These are phyloP conservation scores for Diorhabda carinulata DNA, from an alignment of 1,140 invertebrate genomes.

Conservation along the genomic window DNA sequence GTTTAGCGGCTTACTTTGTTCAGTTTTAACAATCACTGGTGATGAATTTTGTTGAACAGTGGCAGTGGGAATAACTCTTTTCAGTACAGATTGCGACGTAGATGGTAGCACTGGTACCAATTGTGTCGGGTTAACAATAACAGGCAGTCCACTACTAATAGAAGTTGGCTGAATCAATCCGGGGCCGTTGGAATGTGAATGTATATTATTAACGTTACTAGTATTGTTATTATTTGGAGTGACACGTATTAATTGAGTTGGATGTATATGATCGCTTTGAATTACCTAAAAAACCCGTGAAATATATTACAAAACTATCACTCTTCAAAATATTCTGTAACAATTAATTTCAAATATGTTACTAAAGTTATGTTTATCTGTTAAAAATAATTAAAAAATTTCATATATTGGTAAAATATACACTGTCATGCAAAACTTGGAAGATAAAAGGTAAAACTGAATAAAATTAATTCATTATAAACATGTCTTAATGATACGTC, in stretches of 20 bases:
- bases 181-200: constrained; percentile 26
- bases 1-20: constrained; percentile 15
- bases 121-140: constrained; percentile 70
- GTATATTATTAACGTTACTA: constrained; percentile 26
- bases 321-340: no score
- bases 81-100: constrained; percentile 41
- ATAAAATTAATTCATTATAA: no score
- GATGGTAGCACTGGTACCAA: constrained; percentile 63
- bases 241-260: constrained; percentile 30
- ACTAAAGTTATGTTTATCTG: no score
- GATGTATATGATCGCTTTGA: constrained; percentile 39
- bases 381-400: no score
- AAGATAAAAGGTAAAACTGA: no score
- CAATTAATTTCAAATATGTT: no score
- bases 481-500: no score
- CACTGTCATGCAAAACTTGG: no score
- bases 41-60: constrained; percentile 22
- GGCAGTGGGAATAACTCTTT: constrained; percentile 32
- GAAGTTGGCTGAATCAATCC: constrained; percentile 27
- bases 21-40: constrained; percentile 33
- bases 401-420: no score
- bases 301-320: background rate
- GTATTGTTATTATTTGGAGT: constrained; percentile 25
- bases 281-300: constrained; percentile 34
- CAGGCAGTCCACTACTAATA: constrained; percentile 50